Evolutionary conservation across 2,888 invertebrate species (phyloP).

Genomic region (Lasioglossum malachurum): DNA sequence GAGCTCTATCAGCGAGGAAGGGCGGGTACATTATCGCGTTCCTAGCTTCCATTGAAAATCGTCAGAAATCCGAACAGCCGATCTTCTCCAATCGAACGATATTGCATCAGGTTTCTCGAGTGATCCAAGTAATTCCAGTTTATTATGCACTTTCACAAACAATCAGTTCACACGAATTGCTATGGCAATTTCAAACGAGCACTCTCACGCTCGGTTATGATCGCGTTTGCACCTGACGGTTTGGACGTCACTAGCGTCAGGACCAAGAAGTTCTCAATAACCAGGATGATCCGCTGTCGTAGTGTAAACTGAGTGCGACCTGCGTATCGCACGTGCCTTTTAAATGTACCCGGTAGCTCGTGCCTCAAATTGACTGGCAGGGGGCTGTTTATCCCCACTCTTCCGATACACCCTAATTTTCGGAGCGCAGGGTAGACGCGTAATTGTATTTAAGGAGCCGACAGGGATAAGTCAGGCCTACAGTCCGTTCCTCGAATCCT

Average conservation of each 20-base stretch:
- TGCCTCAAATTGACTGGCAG: slow-evolving; percentile 46
- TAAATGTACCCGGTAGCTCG: slow-evolving; percentile 72
- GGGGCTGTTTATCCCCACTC: slow-evolving; percentile 48
- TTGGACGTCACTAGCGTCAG: too few species aligned
- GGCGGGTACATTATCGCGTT: slow-evolving; percentile 72
- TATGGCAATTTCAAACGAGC: not conserved
- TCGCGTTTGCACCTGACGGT: not conserved
- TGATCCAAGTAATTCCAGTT: not conserved
- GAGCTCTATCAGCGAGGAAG: slow-evolving; percentile 60
- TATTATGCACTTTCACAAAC: not conserved
- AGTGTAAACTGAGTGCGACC: slow-evolving; percentile 75
- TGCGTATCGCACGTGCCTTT: slow-evolving; percentile 71
- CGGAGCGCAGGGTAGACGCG: slow-evolving; percentile 53
- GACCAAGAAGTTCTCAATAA: not conserved
- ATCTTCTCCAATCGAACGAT: not conserved
- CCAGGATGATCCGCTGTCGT: slow-evolving; percentile 30
- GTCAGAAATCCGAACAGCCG: not conserved
- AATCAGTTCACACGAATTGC: too few species aligned
- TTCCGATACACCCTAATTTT: slow-evolving; percentile 20
- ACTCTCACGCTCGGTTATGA: not conserved
- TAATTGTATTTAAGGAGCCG: slow-evolving; percentile 78
- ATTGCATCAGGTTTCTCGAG: slow-evolving; percentile 6
- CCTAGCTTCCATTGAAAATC: slow-evolving; percentile 47
- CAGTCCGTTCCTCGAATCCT: slow-evolving; percentile 14
- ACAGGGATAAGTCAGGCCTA: slow-evolving; percentile 47